Conservation (phyloP, 2,888 invertebrate genomes). For the Corbicula japonica region DNA sequence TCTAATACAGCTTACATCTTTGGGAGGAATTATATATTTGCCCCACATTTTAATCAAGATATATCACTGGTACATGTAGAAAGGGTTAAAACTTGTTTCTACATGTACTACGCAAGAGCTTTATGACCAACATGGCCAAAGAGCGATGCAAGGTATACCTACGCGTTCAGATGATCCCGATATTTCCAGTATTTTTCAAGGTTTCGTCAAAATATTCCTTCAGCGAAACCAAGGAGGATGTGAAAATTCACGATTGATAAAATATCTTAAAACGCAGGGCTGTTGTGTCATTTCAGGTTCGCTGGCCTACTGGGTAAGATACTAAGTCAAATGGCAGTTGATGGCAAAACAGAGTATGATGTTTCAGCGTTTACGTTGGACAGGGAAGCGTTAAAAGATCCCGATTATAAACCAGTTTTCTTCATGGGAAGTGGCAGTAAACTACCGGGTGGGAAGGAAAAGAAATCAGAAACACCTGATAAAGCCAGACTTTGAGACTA, state of each 20-base stretch:
- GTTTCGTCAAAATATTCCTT: too few species aligned
- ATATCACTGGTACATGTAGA: too few species aligned
- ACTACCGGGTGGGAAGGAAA: constrained; percentile 19
- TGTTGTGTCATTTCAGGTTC: constrained; percentile 71
- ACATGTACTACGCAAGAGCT: too few species aligned
- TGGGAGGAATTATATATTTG: too few species aligned
- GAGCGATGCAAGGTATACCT: background rate
- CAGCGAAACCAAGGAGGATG: too few species aligned
- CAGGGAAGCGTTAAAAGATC: constrained; percentile 79
- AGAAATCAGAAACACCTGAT: constrained; percentile 19
- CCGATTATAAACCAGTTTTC: constrained; percentile 73
- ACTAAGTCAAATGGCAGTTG: constrained; percentile 81
- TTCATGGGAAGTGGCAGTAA: constrained; percentile 63
- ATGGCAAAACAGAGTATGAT: constrained; percentile 79
- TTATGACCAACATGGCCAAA: background rate
- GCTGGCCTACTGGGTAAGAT: constrained; percentile 83
- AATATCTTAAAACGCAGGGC: background rate
- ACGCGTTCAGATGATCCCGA: background rate
- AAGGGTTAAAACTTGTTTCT: too few species aligned
- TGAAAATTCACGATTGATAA: background rate
- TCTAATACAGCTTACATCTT: too few species aligned
- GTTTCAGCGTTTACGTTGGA: constrained; percentile 78
- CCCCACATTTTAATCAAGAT: too few species aligned
- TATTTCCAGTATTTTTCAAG: too few species aligned
- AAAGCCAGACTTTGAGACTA: constrained; percentile 16